Evolutionary conservation across 2,888 invertebrate species (phyloP), one percentile per base, ranked within the genome.

Genomic region (Drosophila neutralis): DNA sequence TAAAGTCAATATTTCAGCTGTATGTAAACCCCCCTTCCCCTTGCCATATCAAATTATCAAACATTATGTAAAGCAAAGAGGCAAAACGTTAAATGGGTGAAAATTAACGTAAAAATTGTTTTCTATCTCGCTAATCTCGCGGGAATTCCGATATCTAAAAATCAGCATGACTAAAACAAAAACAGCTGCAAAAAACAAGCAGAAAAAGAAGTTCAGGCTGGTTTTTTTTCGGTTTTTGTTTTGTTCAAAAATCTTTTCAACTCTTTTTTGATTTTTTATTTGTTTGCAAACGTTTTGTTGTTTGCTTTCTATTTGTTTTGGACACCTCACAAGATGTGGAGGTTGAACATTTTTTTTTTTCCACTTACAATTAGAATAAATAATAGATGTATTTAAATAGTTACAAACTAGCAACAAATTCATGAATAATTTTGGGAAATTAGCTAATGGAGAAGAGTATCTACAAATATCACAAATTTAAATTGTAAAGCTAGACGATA

Each of bases 91-190:
- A 66, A 48, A 18, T 49, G 56, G 73, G 74, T 76, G 83, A 86
- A 85, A 87, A 88, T 86, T 70, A 73, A 72, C 78, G 73, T 70
- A 74, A 86, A 88, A 80, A 72, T 66, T 67, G 35, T 66, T 40
- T 11, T 63, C 66, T 78, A 78, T 68, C 64, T 42, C 58, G n/a
- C 27, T 52, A 62, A 75, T 72, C 60, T 72, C 36, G 60, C 67
- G 89, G 87, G 90, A 87, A 90, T 87, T 90, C 87, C 87, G 83
- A 69, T 69, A 78, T 66, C 68, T 52, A 73, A 72, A 80, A 76
- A 86, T 83, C 86, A 87, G 79, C 86, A 82, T 86, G 90, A 86
- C 90, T 82, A 75, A 89, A 87, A 73, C 53, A 77, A 71, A 73
- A 76, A 68, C 66, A 45, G 11, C 33, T 54, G 36, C 18, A 51